A percentile compares a stretch with the other conserved stretches of the same genome.
Evolutionary conservation across 2,797 vertebrate species (phyloP).

Genomic region (Podarcis siculus): DNA sequence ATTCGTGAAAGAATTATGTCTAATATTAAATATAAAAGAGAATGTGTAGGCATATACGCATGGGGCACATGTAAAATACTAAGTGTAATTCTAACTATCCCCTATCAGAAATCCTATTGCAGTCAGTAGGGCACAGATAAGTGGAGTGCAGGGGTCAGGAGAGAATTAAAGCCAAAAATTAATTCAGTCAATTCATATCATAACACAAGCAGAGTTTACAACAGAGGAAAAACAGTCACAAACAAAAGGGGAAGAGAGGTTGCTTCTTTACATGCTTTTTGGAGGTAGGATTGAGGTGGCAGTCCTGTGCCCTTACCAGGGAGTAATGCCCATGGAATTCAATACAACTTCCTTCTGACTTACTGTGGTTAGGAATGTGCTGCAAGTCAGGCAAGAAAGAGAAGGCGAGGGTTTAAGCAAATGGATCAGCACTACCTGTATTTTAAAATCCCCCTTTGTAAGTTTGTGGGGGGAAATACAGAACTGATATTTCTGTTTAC

Average conservation of each 20-base stretch:
- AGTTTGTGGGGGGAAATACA: neutral
- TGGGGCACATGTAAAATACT: neutral
- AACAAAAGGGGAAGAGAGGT: too few species aligned
- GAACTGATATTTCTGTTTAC: neutral
- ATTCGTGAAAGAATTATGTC: neutral
- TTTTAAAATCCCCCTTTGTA: fast-evolving
- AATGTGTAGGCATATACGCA: neutral
- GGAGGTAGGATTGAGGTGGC: neutral
- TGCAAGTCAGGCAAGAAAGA: neutral
- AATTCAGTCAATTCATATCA: too few species aligned
- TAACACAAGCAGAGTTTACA: too few species aligned
- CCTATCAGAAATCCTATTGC: too few species aligned
- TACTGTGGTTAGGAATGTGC: neutral
- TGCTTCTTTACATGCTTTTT: neutral
- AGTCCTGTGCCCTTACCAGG: neutral
- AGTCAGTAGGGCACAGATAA: too few species aligned
- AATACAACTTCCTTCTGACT: neutral
- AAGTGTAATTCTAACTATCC: neutral
- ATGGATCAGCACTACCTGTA: neutral
- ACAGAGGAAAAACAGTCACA: too few species aligned
- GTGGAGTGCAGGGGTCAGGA: too few species aligned
- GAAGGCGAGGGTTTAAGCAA: neutral
- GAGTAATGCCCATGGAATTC: neutral
- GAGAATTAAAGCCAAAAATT: too few species aligned
- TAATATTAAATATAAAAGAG: neutral